Conservation (phyloP, 1,140 invertebrate genomes). For the Brachionus rubens region DNA sequence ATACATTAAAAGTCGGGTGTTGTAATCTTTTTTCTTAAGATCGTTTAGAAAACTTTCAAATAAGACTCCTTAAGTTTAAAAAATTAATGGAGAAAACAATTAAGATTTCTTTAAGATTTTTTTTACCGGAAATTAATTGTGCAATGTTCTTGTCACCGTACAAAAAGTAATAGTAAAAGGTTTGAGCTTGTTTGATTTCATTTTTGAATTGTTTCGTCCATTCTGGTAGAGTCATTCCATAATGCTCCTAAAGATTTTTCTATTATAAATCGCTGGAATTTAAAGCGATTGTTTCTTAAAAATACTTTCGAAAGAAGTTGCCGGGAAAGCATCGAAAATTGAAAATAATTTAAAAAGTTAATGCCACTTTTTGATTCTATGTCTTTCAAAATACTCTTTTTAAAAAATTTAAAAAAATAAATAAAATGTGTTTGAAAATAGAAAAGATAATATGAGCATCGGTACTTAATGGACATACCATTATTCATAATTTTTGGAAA, state of each 20-base stretch:
- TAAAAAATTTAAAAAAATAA: too few relatives aligned
- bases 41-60: not conserved
- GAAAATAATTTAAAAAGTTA: too few relatives aligned
- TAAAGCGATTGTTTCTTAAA: not conserved
- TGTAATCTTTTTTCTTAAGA: not conserved
- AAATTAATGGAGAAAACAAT: not conserved
- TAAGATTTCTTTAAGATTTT: not conserved
- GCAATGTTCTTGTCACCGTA: conserved; percentile 17
- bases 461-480: too few relatives aligned
- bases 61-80: not conserved
- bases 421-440: too few relatives aligned
- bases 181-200: not conserved
- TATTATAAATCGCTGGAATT: not conserved
- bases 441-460: too few relatives aligned
- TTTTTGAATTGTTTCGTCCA: not conserved
- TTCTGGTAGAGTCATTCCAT: not conserved
- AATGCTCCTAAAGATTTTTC: not conserved
- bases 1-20: not conserved
- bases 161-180: not conserved
- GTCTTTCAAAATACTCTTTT: too few relatives aligned
- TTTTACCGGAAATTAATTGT: conserved; percentile 10
- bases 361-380: too few relatives aligned
- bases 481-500: too few relatives aligned
- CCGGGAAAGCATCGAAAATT: too few relatives aligned
- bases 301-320: not conserved